Evolutionary conservation across 2,113 vertebrate genomes (phyloP).

Genomic region (Xenopus borealis): DNA sequence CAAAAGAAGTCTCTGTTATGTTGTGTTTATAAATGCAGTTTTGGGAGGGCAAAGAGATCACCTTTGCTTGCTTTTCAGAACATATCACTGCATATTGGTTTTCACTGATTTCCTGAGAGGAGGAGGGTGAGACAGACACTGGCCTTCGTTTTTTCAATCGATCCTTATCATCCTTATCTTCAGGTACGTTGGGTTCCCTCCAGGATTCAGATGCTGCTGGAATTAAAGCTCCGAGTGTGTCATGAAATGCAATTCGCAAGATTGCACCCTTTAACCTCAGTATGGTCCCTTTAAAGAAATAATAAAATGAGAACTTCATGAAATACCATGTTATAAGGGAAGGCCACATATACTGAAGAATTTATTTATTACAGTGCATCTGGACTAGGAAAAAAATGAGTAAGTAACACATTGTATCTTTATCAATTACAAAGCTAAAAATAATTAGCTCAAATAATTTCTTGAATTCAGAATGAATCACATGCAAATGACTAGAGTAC

Average conservation of each 20-base stretch:
- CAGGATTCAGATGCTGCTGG: slow-evolving; percentile 82
- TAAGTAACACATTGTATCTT: too few relatives aligned
- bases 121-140: slow-evolving; percentile 91
- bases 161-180: slow-evolving; percentile 93
- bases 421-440: too few relatives aligned
- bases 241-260: slow-evolving; percentile 88
- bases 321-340: too few relatives aligned
- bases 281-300: slow-evolving; percentile 76
- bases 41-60: slow-evolving; percentile 91
- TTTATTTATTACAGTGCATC: too few relatives aligned
- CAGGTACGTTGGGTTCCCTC: slow-evolving; percentile 82
- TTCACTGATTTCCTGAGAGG: slow-evolving; percentile 92
- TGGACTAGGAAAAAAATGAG: too few relatives aligned
- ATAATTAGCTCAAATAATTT: too few relatives aligned
- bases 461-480: too few relatives aligned
- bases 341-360: too few relatives aligned
- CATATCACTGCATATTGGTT: slow-evolving; percentile 94
- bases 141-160: slow-evolving; percentile 85
- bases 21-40: slow-evolving; percentile 93
- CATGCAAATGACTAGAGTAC: too few relatives aligned
- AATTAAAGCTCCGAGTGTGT: slow-evolving; percentile 78
- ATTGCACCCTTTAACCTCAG: slow-evolving; percentile 89
- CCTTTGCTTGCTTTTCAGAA: slow-evolving; percentile 98
- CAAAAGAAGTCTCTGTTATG: slow-evolving; percentile 95
- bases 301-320: neutral